Conservation (phyloP, 2,888 invertebrate genomes). For the Allophyes oxyacanthae region DNA sequence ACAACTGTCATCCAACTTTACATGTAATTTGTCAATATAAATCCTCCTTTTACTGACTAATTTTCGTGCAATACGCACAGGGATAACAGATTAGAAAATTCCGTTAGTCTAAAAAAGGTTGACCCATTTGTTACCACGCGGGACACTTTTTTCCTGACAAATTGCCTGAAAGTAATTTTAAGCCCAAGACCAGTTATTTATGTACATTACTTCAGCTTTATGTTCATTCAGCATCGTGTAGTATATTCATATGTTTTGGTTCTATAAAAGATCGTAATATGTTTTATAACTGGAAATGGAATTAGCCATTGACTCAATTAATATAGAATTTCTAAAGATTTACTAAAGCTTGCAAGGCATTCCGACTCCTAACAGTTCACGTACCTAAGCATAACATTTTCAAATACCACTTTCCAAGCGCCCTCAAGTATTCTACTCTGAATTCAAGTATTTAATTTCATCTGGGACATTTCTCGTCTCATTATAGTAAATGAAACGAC, state of each 20-base stretch:
- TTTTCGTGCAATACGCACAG: conserved; percentile 64
- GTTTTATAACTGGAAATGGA: conserved; percentile 18
- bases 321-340: conserved; percentile 5
- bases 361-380: background rate
- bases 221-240: conserved; percentile 58
- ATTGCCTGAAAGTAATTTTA: conserved; percentile 87
- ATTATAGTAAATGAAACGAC: conserved; percentile 65
- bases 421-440: conserved; percentile 13
- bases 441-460: conserved; percentile 41
- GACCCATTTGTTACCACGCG: conserved; percentile 78
- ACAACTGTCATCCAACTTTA: conserved; percentile 51
- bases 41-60: conserved; percentile 56
- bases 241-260: conserved; percentile 51
- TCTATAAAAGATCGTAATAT: conserved; percentile 21
- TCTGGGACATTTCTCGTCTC: conserved; percentile 42
- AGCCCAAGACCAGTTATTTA: conserved; percentile 83
- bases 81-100: conserved; percentile 81
- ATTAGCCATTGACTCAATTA: conserved; percentile 9
- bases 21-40: conserved; percentile 58
- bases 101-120: conserved; percentile 80
- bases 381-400: background rate
- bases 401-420: conserved; percentile 7
- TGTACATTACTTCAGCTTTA: conserved; percentile 77
- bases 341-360: too few species aligned
- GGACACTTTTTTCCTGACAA: conserved; percentile 84